Conservation (phyloP, 2,888 invertebrate genomes). For the Coenonympha glycerion region DNA sequence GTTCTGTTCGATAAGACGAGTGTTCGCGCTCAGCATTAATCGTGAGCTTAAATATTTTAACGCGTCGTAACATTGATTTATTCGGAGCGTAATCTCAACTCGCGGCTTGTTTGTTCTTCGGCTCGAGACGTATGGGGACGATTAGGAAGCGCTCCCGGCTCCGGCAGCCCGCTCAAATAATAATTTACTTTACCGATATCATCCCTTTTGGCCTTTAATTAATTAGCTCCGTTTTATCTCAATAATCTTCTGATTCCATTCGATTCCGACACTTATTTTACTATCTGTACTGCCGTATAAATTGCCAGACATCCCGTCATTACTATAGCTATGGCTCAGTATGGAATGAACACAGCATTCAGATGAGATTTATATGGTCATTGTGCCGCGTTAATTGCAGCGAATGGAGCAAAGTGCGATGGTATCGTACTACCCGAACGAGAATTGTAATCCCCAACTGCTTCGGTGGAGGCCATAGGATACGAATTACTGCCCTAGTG, state of each 20-base stretch:
- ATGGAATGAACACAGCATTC: slow-evolving; percentile 59
- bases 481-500: slow-evolving; percentile 20
- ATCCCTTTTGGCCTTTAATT: slow-evolving; percentile 40
- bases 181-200: slow-evolving; percentile 41
- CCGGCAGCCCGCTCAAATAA: slow-evolving; percentile 38
- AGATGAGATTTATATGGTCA: slow-evolving; percentile 70
- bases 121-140: slow-evolving; percentile 70
- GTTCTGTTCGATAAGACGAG: slow-evolving; percentile 55
- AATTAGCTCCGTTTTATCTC: slow-evolving; percentile 43
- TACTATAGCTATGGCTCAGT: slow-evolving; percentile 39
- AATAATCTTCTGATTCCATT: slow-evolving; percentile 14
- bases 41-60: slow-evolving; percentile 75
- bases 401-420: slow-evolving; percentile 66
- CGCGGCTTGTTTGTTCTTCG: slow-evolving; percentile 72
- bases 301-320: slow-evolving; percentile 12
- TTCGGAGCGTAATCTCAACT: slow-evolving; percentile 69
- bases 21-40: slow-evolving; percentile 65
- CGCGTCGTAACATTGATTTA: slow-evolving; percentile 76
- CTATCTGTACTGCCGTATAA: slow-evolving; percentile 18
- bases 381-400: slow-evolving; percentile 72
- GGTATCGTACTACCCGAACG: slow-evolving; percentile 60
- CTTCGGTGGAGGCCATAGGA: slow-evolving; percentile 34
- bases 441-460: slow-evolving; percentile 54
- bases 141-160: slow-evolving; percentile 58
- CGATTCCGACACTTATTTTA: slow-evolving; percentile 10